Percentiles rank a stretch among this genome's conserved stretches.
phyloP scores from a whole-genome alignment of 2,797 vertebrate species.

The Lithobates sylvaticus region DNA sequence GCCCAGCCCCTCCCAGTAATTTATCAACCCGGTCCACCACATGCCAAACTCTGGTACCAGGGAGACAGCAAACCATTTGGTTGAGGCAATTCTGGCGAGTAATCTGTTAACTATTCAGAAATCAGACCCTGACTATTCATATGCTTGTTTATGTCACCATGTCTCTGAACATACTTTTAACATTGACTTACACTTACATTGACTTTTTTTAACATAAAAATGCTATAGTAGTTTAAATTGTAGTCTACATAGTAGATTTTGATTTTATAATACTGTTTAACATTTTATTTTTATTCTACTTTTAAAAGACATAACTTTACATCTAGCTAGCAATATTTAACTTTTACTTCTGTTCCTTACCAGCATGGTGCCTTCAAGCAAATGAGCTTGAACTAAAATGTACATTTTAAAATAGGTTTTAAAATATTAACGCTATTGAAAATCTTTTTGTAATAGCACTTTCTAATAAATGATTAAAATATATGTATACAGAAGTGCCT shows the following conservation, averaged over 20 bases:
- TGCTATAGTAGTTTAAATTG: background rate
- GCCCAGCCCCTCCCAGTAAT: too few species aligned
- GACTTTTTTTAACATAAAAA: background rate
- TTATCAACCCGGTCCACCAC: too few species aligned
- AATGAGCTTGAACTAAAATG: slow-evolving; percentile 27
- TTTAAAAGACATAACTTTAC: background rate
- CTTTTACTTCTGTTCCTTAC: background rate
- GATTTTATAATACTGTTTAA: background rate
- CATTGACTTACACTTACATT: too few species aligned
- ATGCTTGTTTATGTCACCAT: too few species aligned
- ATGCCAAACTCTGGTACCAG: too few species aligned
- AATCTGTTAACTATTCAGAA: too few species aligned
- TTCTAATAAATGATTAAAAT: slow-evolving; percentile 27
- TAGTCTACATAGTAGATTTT: background rate
- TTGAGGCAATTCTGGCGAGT: too few species aligned
- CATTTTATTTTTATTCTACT: background rate
- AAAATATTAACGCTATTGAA: slow-evolving; percentile 1
- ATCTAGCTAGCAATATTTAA: slow-evolving; percentile 2
- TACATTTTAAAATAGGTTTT: slow-evolving; percentile 18
- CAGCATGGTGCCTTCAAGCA: slow-evolving; percentile 27
- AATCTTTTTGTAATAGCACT: slow-evolving; percentile 21
- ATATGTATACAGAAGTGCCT: background rate
- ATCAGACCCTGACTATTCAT: too few species aligned
- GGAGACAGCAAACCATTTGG: too few species aligned
- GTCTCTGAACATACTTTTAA: too few species aligned